Base-by-base conservation (phyloP, 2,113 vertebrate genomes). In the Stigmatopora nigra region DNA sequence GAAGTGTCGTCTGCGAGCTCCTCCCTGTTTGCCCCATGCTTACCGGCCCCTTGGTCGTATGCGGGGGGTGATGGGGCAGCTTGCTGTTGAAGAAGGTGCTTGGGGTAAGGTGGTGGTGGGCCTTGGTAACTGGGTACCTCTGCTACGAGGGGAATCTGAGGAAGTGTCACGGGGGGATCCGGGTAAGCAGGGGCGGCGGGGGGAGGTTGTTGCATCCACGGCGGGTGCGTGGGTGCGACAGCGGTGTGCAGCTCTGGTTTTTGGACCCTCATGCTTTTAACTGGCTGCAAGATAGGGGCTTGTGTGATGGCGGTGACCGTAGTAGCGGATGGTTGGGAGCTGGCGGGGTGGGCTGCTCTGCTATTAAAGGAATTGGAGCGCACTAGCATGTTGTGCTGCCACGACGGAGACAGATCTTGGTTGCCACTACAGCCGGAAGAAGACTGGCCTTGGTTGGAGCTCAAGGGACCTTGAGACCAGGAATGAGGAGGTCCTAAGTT, bases 171-270 rank as follows among this genome's bases (percentile, higher is more conserved):
- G 1, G 84, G 3, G 2, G 81, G 70, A 25, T 92, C 90, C 38
- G 77, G 78, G 73, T 89, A 92, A 3, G 80, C 67, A 2, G 79
- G 76, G 1, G 78, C 78, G 19, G 86, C 78, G 0, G 68, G 66
- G 1, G 78, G 66, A 5, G 77, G 69, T 88, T 93, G 48, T 64
- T 90, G 93, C 75, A 95, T 88, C 96, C 97, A 94, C 3, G 95
- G 93, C 11, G 96, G 97, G 76, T 98, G 95, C 0, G 93, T 90
- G 48, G 97, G 97, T 0, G 97, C 96, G 10, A 99, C 88, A 0
- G 97, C 97, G 0, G 97, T 99, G 88, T 97, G 96, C 0, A 98
- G 80, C 85, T 98, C 95, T 0, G 97, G 95, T 64, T 98, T 99
- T 78, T 93, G 87, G 16, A 99, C 97, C 0, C 92, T 92, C 86